These are phyloP conservation scores for Nymphicus hollandicus DNA, from an alignment of 2,113 vertebrate species.

Conservation along the genomic window DNA sequence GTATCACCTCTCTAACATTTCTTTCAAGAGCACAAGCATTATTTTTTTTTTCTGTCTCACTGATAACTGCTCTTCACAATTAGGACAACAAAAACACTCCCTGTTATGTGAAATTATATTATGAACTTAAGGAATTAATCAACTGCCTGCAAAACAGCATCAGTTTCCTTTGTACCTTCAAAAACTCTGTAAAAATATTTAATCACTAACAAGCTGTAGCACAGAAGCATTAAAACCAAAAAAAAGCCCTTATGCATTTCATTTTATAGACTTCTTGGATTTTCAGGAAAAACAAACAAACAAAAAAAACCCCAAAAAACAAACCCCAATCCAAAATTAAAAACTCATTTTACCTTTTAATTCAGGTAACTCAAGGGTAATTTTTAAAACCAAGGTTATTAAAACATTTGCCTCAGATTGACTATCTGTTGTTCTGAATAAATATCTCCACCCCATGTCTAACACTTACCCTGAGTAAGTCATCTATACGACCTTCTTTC, in stretches of 20 bases:
- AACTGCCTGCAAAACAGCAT: background rate
- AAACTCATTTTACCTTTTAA: background rate
- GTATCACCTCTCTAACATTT: background rate
- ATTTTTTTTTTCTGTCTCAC: background rate
- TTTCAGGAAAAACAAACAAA: background rate
- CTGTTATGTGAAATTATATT: background rate
- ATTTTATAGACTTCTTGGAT: background rate
- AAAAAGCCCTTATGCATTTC: background rate
- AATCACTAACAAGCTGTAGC: background rate
- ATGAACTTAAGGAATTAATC: background rate
- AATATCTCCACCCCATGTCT: background rate
- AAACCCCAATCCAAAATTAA: background rate
- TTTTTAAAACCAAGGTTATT: background rate
- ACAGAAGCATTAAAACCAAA: background rate
- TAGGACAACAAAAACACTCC: background rate
- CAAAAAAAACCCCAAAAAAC: background rate
- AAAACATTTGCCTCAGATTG: background rate
- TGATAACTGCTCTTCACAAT: background rate
- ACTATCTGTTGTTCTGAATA: background rate
- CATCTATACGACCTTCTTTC: constrained; percentile 99
- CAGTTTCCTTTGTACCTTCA: background rate
- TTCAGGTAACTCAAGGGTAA: background rate
- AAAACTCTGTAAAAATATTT: background rate
- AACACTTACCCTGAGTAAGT: constrained; percentile 94
- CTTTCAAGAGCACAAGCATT: background rate